Percentiles rank a stretch among this genome's conserved stretches.
Conservation (phyloP, 1,140 invertebrate genomes). For the Papilio dardanus region DNA sequence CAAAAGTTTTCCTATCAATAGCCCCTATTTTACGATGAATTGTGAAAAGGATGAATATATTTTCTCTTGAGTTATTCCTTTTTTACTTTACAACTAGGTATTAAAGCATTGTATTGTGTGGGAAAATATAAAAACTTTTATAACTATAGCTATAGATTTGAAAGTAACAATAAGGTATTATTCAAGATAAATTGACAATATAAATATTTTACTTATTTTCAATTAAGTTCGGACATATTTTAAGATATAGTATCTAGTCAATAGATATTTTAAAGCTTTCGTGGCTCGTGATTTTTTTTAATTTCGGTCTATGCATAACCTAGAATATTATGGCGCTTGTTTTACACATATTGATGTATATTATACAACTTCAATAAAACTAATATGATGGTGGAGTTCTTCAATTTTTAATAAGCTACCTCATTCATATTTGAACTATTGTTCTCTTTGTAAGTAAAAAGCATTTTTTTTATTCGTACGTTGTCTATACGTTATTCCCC, state of each 20-base stretch:
- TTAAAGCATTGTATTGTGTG: not conserved
- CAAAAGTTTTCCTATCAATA: constrained; percentile 24
- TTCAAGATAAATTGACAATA: not conserved
- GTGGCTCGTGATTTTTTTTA: no score
- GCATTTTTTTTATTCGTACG: constrained; percentile 4
- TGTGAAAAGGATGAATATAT: constrained; percentile 6
- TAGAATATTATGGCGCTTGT: no score
- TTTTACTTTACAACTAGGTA: not conserved
- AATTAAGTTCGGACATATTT: no score
- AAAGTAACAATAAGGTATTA: not conserved
- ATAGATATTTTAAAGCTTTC: no score
- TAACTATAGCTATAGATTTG: not conserved
- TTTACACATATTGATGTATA: no score
- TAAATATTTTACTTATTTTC: not conserved
- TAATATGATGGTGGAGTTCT: not conserved
- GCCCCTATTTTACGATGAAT: constrained; percentile 16
- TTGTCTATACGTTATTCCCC: constrained; percentile 12
- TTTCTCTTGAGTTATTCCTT: constrained; percentile 10
- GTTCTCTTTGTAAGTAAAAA: not conserved
- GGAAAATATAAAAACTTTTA: not conserved
- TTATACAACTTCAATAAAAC: not conserved
- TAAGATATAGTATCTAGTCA: no score
- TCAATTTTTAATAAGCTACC: not conserved
- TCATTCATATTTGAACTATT: not conserved
- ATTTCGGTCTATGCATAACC: no score